phyloP scores from a whole-genome alignment of 2,113 vertebrate genomes.

The Rhabdomys dilectus region DNA sequence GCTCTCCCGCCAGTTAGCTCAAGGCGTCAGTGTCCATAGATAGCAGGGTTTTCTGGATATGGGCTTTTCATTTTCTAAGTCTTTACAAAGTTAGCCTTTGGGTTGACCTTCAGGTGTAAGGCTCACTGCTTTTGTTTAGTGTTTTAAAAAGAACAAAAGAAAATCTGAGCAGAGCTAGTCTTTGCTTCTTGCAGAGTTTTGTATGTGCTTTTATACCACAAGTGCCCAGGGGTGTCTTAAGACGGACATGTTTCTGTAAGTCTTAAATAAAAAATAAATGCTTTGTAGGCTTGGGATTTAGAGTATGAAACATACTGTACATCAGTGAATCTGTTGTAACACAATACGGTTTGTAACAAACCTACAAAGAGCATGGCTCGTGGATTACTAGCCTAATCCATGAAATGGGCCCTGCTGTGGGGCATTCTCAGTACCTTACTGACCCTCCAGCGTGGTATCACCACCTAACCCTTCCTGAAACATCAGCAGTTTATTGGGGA shows the following conservation, averaged over 20 bases:
- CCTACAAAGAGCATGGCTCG: constrained; percentile 61
- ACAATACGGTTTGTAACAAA: constrained; percentile 71
- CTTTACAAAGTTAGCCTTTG: constrained; percentile 66
- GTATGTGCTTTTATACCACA: constrained; percentile 70
- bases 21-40: constrained; percentile 65
- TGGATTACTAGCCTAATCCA: constrained; percentile 71
- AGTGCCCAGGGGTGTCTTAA: constrained; percentile 72
- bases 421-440: constrained; percentile 66
- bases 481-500: neutral
- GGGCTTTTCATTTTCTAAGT: constrained; percentile 71
- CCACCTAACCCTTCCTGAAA: constrained; percentile 57
- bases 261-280: constrained; percentile 81
- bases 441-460: constrained; percentile 22
- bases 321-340: constrained; percentile 66
- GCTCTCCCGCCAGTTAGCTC: constrained; percentile 37
- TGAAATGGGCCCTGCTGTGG: constrained; percentile 65
- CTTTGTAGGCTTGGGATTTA: constrained; percentile 77
- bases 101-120: constrained; percentile 76
- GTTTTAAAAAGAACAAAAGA: constrained; percentile 73
- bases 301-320: constrained; percentile 57
- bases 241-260: constrained; percentile 77
- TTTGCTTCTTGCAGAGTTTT: constrained; percentile 77
- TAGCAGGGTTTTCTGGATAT: constrained; percentile 69
- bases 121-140: constrained; percentile 75
- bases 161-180: constrained; percentile 70